Percentiles rank a stretch among this genome's conserved stretches.
Evolutionary conservation across 30 jellyfish, hydroid and myxozoan genomes (phyloP).

Genomic region (Cassiopea andromeda): DNA sequence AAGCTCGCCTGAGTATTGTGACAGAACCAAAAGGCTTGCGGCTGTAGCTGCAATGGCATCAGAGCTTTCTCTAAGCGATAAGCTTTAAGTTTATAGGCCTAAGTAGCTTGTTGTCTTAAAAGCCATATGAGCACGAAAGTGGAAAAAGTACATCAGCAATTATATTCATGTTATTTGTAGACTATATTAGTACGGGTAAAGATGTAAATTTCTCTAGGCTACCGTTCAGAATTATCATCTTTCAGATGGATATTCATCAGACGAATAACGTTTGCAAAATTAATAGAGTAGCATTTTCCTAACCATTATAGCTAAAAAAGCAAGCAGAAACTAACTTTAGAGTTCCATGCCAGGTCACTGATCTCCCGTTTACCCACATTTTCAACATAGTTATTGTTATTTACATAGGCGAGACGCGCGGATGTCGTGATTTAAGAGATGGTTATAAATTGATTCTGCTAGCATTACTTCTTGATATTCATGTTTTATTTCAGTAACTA

Average conservation of each 20-base stretch:
- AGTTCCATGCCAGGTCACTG: background rate
- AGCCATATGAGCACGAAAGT: background rate
- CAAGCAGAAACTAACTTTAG: too few relatives aligned
- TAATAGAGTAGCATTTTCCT: too few relatives aligned
- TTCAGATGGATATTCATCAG: background rate
- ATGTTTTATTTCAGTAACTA: background rate
- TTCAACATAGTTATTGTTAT: background rate
- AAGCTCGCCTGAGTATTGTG: constrained; percentile 15
- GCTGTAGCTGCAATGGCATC: constrained; percentile 2
- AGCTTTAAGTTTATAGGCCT: background rate
- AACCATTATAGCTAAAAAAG: too few relatives aligned
- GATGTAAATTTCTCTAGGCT: background rate
- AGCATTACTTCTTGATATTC: background rate
- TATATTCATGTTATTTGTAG: background rate
- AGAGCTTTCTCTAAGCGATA: background rate
- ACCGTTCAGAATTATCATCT: background rate
- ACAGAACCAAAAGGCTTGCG: constrained; percentile 3
- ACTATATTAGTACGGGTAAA: background rate
- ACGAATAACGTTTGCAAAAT: too few relatives aligned
- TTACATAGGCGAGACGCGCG: background rate
- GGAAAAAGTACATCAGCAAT: background rate
- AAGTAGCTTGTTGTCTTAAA: background rate
- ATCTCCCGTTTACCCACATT: background rate
- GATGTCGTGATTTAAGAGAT: background rate
- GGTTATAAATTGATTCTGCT: background rate